Evolutionary conservation across 1,140 invertebrate species (phyloP).

Genomic region (Zaprionus ornatus): DNA sequence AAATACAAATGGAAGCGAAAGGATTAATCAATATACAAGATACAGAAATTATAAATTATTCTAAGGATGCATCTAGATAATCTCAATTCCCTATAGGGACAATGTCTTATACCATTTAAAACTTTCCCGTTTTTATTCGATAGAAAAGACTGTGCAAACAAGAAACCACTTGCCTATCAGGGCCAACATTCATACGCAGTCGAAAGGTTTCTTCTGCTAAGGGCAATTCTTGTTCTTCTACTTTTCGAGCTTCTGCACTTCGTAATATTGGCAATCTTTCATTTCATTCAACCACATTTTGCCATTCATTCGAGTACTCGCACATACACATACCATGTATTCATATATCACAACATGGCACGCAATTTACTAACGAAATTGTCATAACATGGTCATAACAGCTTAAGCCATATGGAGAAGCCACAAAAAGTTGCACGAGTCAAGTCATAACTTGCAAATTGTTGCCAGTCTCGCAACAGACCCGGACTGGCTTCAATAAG

Average conservation of each 20-base stretch:
- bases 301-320: not conserved
- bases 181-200: not conserved
- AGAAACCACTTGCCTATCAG: not conserved
- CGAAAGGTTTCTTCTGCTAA: not conserved
- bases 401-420: conserved; percentile 28
- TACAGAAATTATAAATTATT: not conserved
- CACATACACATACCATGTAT: not conserved
- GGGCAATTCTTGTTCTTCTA: not conserved
- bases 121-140: no score
- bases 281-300: not conserved
- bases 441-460: conserved; percentile 39
- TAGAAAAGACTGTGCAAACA: no score
- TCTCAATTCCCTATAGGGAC: not conserved
- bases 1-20: not conserved
- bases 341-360: conserved; percentile 7
- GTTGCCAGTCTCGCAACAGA: conserved; percentile 22
- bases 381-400: conserved; percentile 33
- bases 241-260: not conserved
- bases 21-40: not conserved
- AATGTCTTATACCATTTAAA: no score
- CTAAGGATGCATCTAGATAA: no score
- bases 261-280: not conserved
- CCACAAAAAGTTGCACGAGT: conserved; percentile 39
- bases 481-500: not conserved
- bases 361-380: conserved; percentile 53